Evolutionary conservation across 2,888 invertebrate species (phyloP).

Genomic region (Cepaea hortensis): DNA sequence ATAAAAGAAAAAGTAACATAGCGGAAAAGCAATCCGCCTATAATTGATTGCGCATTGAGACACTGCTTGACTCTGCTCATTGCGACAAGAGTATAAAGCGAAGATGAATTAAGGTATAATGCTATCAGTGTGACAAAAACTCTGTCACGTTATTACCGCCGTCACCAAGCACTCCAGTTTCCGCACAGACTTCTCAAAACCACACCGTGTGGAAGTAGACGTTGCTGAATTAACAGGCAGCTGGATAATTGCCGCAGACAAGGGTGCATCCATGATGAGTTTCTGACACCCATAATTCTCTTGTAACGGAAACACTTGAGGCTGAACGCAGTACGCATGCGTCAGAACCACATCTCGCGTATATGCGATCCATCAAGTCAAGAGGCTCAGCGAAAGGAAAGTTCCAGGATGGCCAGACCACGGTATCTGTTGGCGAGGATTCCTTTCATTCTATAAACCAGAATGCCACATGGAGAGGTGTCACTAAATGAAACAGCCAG

Average conservation of each 20-base stretch:
- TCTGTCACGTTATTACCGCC: neutral
- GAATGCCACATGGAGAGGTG: conserved; percentile 27
- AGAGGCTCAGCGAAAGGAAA: conserved; percentile 12
- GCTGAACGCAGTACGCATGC: conserved; percentile 26
- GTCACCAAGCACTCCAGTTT: neutral
- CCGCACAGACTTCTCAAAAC: neutral
- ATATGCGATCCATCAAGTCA: conserved; percentile 33
- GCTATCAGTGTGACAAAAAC: neutral
- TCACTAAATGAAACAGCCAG: conserved; percentile 31
- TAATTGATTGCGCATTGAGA: neutral
- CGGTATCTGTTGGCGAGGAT: neutral
- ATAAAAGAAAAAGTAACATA: no score
- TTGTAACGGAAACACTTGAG: conserved; percentile 35
- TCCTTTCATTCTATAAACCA: conserved; percentile 26
- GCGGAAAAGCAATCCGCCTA: no score
- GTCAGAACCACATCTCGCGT: conserved; percentile 18
- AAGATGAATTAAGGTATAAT: neutral
- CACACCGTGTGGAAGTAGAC: conserved; percentile 10
- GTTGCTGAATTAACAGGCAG: conserved; percentile 17
- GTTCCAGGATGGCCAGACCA: neutral
- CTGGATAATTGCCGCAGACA: conserved; percentile 25
- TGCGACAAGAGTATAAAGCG: neutral
- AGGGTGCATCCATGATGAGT: conserved; percentile 23
- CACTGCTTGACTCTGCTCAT: neutral
- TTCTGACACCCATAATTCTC: conserved; percentile 33